Base-by-base conservation (phyloP, 2,113 vertebrate species). In the Microcebus murinus region DNA sequence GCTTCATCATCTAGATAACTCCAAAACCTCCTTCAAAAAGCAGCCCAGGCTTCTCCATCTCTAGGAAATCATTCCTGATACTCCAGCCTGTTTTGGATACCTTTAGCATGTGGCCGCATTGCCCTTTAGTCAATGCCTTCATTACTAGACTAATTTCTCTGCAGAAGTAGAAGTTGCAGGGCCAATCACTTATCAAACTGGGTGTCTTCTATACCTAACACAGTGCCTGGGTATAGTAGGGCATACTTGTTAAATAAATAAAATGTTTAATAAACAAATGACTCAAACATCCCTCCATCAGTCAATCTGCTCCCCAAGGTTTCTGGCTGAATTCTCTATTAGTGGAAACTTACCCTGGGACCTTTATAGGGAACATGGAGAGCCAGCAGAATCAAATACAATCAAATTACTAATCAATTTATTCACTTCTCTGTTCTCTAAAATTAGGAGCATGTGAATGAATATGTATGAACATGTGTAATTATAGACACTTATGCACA, bases 401-500 rank as follows among this genome's bases (percentile, higher is more conserved):
- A 98, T 97, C 97, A 98, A 98, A 95, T 98, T 96, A 98, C 95
- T 98, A 97, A 98, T 98, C 97, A 97, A 88, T 52, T 7, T 96
- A 95, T 97, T 98, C 98, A 92, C 57, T 96, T 98, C 65, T 96
- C 90, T 97, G 93, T 96, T 94, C 95, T 98, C 95, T 82, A 89
- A 97, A 97, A 96, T 96, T 96, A 92, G 89, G 95, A 98, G 79
- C 96, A 95, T 93, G 71, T 92, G 90, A 96, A 98, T 98, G 96
- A 98, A 98, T 98, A 98, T 98, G 98, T 96, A 98, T 98, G 96
- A 98, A 91, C 85, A 52, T 20, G 23, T 88, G 57, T 90, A 98
- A 98, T 98, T 98, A 98, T 21, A 96, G 97, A 97, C 55, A 96
- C 95, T 98, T 98, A 98, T 63, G 71, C 97, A 96, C 97, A 97